Conservation (phyloP, 2,888 invertebrate genomes). For the Vandiemenella viatica region DNA sequence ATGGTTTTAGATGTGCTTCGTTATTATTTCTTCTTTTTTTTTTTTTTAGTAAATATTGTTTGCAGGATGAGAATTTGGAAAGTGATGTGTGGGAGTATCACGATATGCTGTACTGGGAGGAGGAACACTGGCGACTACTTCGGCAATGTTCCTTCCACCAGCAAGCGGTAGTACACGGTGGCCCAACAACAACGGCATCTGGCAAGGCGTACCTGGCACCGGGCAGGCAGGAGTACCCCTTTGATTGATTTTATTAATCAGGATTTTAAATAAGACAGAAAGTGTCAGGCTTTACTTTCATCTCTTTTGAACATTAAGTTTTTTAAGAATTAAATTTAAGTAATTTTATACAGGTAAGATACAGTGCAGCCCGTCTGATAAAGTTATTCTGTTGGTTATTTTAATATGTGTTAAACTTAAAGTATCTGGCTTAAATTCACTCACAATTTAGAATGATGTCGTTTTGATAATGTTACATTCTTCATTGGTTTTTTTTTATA, state of each 20-base stretch:
- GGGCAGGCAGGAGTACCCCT: slow-evolving; percentile 16
- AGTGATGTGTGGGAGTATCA: slow-evolving; percentile 11
- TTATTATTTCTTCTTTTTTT: too few species aligned
- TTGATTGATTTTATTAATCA: slow-evolving; percentile 11
- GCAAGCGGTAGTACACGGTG: slow-evolving; percentile 16
- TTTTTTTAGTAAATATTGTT: too few species aligned
- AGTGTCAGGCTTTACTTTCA: not conserved
- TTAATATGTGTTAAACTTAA: too few species aligned
- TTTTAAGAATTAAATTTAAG: not conserved
- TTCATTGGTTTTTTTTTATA: too few species aligned
- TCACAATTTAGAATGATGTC: too few species aligned
- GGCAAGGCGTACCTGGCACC: slow-evolving; percentile 20
- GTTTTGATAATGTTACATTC: too few species aligned
- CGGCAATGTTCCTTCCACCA: slow-evolving; percentile 15
- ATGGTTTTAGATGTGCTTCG: too few species aligned
- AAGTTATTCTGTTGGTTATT: too few species aligned
- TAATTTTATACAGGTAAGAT: not conserved
- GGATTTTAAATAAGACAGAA: not conserved
- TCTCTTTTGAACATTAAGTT: not conserved
- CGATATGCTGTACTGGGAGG: slow-evolving; percentile 10
- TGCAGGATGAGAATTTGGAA: too few species aligned
- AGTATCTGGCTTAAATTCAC: too few species aligned
- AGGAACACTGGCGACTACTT: slow-evolving; percentile 13
- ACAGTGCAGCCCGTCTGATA: not conserved
- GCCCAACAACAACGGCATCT: slow-evolving; percentile 21